Base-by-base conservation (phyloP, 2,113 vertebrate genomes). In the Xiphorhynchus elegans region DNA sequence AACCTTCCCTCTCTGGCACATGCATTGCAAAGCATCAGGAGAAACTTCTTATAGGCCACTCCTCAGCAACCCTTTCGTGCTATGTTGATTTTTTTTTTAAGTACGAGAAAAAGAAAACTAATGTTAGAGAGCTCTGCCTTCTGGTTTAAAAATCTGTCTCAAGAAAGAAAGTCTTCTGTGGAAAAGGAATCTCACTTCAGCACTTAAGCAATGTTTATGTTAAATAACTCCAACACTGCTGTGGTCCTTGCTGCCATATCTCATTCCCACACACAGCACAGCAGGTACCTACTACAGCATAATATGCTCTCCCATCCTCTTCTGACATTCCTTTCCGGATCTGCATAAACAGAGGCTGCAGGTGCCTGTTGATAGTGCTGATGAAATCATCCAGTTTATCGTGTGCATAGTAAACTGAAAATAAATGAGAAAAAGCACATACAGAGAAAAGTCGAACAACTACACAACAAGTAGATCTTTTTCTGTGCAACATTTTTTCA, bases 261-360 rank as follows among this genome's bases (percentile, higher is more conserved):
- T 59, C 46, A 4, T 19, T 20, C 59, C 49, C 44, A 53, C 2
- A 7, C 31, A 40, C 59, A 28, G 33, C 37, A 37, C 11, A 17
- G 23, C 53, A 4, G 31, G 3, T 18, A 98, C 99, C 85, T 58
- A 99, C 99, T 97, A 99, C 80, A 2, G 98, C 98, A 3, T 99
- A 99, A 74, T 98, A 97, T 12, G 98, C 98, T 25, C 95, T 96
- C 10, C 99, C 99, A 0, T 98, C 97, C 0, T 98, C 98, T 80
- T 99, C 99, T 0, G 98, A 98, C 76, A 98, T 88, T 74, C 99
- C 99, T 59, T 99, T 99, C 93, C 99, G 98, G 59, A 99, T 98
- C 87, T 99, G 98, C 97, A 99, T 99, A 20, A 99, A 99, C 95
- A 99, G 62, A 13, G 99, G 98, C 97, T 99, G 98, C 55, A 99